Evolutionary conservation across 2,113 vertebrate species (phyloP), one percentile per base, ranked within the genome.

Genomic region (Oxyruncus cristatus): DNA sequence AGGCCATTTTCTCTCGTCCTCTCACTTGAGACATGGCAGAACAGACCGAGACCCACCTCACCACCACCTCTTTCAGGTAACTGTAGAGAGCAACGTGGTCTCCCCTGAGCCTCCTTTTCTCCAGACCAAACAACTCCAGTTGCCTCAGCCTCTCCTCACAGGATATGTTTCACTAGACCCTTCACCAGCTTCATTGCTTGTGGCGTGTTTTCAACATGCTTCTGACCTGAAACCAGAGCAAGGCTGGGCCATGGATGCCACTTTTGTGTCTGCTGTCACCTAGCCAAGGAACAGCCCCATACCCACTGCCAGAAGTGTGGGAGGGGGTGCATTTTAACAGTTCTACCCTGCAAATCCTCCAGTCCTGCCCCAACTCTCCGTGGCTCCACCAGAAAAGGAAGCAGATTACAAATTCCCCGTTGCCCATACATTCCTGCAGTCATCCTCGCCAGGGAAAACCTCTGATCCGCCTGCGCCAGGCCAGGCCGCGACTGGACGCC

Each of bases 161-260:
- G 21, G 17, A 53, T 6, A 0, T 3, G 8, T 39, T 35, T 33
- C 37, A 42, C 55, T 65, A 35, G 17, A 35, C 12, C 12, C 32
- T 76, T 33, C 55, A 35, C 12, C 26, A 16, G 3, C 9, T 49
- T 56, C 32, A 6, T 1, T 33, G 21, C 22, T 32, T 49, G 5
- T 24, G n/a, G 42, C 11, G 8, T 18, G 7, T 16, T 37, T 32
- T 58, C 55, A 68, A 7, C 26, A 17, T 8, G 13, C 11, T 81
- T 58, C 35, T 83, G 72, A 71, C 68, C 50, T 44, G 32, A 59
- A 84, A 47, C 23, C 39, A 37, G 41, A 32, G 32, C 26, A 53
- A 32, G 24, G 32, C 47, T 49, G 39, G 26, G 20, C 62, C 82
- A 6, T 0, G 8, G 21, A 27, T 39, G 30, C 12, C 0, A 0